Evolutionary conservation across 2,113 vertebrate genomes (phyloP).

Genomic region (Serinus canaria): DNA sequence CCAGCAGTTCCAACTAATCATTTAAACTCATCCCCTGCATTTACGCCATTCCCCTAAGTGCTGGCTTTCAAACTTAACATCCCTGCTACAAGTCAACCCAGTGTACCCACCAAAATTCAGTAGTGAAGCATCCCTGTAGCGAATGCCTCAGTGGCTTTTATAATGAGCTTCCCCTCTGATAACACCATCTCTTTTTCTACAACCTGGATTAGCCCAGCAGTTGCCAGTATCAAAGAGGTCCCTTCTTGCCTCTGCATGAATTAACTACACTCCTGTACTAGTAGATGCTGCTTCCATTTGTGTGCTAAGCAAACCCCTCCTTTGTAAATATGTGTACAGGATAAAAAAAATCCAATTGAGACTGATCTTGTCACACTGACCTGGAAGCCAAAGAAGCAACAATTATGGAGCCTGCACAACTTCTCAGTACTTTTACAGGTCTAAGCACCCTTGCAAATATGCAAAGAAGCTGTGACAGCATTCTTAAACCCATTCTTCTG

Average conservation of each 20-base stretch:
- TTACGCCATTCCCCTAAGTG: background rate
- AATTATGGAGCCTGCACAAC: background rate
- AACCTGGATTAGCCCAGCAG: background rate
- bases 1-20: background rate
- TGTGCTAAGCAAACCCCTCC: background rate
- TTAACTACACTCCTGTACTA: background rate
- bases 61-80: background rate
- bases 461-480: accelerated
- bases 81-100: background rate
- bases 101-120: background rate
- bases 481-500: background rate
- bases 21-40: background rate
- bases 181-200: background rate
- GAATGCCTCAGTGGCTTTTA: background rate
- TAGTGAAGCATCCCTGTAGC: background rate
- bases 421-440: background rate
- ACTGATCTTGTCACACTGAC: background rate
- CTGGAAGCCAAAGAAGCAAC: background rate
- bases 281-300: background rate
- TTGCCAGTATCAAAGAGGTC: background rate
- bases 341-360: background rate
- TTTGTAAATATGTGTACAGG: background rate
- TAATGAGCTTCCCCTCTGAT: background rate
- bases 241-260: background rate
- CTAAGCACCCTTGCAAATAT: background rate